A percentile compares a stretch with the other conserved stretches of the same genome.
These are phyloP conservation scores for Tetramorium parvispinum DNA, from an alignment of 1,140 invertebrate genomes.

Conservation along the genomic window DNA sequence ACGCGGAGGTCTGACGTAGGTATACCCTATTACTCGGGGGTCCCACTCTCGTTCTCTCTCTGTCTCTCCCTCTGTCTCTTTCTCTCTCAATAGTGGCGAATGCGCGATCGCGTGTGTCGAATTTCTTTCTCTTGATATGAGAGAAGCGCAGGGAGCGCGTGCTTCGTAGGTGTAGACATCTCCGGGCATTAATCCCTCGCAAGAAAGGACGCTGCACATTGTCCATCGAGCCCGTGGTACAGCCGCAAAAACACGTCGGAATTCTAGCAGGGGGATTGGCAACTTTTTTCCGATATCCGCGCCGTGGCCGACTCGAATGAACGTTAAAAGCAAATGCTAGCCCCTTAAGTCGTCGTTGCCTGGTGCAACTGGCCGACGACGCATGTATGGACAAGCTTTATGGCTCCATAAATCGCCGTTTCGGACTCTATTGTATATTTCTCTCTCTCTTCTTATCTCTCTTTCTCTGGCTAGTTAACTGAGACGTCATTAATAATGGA, in stretches of 20 bases:
- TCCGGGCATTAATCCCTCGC: conserved; percentile 64
- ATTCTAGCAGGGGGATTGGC: conserved; percentile 74
- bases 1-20: conserved; percentile 31
- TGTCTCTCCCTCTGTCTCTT: neutral
- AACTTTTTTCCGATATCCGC: conserved; percentile 73
- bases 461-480: conserved; percentile 59
- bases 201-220: conserved; percentile 61
- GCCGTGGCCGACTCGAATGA: conserved; percentile 63
- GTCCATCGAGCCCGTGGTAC: conserved; percentile 56
- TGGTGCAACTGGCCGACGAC: conserved; percentile 51
- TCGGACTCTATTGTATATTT: conserved; percentile 71
- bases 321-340: conserved; percentile 70
- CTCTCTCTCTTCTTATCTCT: conserved; percentile 2
- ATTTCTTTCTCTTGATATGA: conserved; percentile 53
- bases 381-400: conserved; percentile 72
- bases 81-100: conserved; percentile 1
- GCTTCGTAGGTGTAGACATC: conserved; percentile 72
- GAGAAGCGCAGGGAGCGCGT: conserved; percentile 43
- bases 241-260: conserved; percentile 69
- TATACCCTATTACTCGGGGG: conserved; percentile 3
- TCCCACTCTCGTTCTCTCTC: neutral
- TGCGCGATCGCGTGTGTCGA: conserved; percentile 29
- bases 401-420: conserved; percentile 72
- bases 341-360: conserved; percentile 56
- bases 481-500: conserved; percentile 71